Evolutionary conservation across 2,113 vertebrate species (phyloP).

Genomic region (Clarias batrachus): DNA sequence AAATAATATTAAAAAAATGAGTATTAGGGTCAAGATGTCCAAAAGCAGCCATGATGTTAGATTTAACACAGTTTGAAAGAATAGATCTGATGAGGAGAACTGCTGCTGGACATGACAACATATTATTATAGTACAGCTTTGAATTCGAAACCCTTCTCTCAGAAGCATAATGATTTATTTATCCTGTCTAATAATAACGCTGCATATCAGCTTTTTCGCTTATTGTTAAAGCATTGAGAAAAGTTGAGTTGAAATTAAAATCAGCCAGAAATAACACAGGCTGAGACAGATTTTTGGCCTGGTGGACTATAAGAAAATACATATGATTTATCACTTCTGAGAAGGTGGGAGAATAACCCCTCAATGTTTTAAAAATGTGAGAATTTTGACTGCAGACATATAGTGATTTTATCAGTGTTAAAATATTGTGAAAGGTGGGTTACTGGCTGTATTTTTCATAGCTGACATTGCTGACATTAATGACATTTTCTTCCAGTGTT

Average conservation of each 20-base stretch:
- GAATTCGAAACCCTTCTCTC: slow-evolving; percentile 18
- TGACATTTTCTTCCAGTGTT: not conserved
- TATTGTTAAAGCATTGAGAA: slow-evolving; percentile 16
- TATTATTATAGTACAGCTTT: slow-evolving; percentile 12
- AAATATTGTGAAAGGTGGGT: not conserved
- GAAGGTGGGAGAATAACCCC: not conserved
- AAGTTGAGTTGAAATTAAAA: slow-evolving; percentile 3
- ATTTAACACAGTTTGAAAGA: not conserved
- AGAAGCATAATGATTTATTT: slow-evolving; percentile 19
- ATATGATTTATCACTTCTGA: slow-evolving; percentile 26
- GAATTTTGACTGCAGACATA: not conserved
- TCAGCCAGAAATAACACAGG: slow-evolving; percentile 24
- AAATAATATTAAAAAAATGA: not conserved
- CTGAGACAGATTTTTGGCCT: slow-evolving; percentile 20
- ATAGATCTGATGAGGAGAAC: not conserved
- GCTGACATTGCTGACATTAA: not conserved
- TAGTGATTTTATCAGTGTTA: not conserved
- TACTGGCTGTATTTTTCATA: not conserved
- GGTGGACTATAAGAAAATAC: slow-evolving; percentile 16
- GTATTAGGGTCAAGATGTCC: not conserved
- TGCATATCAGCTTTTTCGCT: not conserved
- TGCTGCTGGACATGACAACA: slow-evolving; percentile 31
- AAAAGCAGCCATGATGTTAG: not conserved
- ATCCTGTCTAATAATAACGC: slow-evolving; percentile 9
- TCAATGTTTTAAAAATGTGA: not conserved